These are phyloP conservation scores for Micrastur ruficollis DNA, from an alignment of 2,797 vertebrate genomes.

Conservation along the genomic window DNA sequence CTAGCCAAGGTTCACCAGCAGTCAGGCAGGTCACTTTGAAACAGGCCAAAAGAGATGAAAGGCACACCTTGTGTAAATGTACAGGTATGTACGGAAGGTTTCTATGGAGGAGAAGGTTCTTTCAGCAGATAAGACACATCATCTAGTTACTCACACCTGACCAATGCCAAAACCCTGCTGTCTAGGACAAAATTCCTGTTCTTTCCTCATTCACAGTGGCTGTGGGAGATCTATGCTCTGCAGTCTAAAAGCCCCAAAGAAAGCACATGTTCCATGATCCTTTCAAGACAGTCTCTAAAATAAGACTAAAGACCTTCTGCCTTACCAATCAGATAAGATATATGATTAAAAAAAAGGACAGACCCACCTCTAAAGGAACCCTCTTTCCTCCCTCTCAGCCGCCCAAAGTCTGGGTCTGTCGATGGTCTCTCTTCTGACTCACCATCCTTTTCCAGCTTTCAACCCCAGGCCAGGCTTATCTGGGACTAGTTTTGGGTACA, in stretches of 20 bases:
- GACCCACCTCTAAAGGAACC: neutral
- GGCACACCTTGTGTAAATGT: neutral
- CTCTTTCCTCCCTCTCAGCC: neutral
- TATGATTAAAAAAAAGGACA: neutral
- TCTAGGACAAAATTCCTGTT: neutral
- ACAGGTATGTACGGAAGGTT: neutral
- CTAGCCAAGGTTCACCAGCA: neutral
- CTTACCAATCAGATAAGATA: neutral
- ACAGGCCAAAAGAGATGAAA: neutral
- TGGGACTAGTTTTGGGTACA: neutral
- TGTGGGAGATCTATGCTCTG: neutral
- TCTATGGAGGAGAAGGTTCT: neutral
- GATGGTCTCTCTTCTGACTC: neutral
- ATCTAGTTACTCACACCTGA: neutral
- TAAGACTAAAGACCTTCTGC: neutral
- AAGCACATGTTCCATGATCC: neutral
- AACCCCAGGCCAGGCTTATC: neutral
- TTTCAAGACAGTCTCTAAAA: neutral
- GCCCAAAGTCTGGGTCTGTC: accelerated
- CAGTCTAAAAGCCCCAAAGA: neutral
- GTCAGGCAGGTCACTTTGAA: neutral
- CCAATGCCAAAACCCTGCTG: neutral
- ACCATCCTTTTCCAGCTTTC: neutral
- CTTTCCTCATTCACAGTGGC: neutral
- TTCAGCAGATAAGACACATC: neutral